Base-by-base conservation (phyloP, 35 echinoderm and acorn worm genomes). In the Amphiura filiformis region DNA sequence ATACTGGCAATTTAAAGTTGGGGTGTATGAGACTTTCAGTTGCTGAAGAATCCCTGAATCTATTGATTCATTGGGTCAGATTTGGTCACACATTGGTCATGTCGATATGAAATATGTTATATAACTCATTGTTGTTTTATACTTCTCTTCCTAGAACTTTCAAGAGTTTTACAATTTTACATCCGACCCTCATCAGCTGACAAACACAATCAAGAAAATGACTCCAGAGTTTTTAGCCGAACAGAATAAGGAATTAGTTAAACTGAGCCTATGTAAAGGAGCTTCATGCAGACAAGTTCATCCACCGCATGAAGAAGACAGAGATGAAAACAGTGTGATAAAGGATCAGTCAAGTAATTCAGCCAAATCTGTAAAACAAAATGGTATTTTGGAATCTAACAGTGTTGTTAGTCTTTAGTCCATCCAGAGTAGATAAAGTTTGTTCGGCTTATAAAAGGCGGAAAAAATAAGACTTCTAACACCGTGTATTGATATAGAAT, bases 131-230 rank as follows among this genome's bases (percentile, higher is more conserved):
- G n/a, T n/a, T n/a, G n/a, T n/a, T n/a, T n/a, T n/a, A n/a, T n/a
- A 28, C 81, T 77, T 82, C 38, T 14, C 78, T 80, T 37, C 38
- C 13, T 82, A 98, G 96, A 94, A 91, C 34, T 98, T 98, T 82
- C 89, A 94, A 39, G 96, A 98, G 82, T 94, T 89, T 49, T 98
- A 98, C 86, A 82, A 98, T 75, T 40, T 98, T 38, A 86, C 35
- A 0, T 86, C 77, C 36, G 96, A 98, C 76, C 92, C 89, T 0
- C 82, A 98, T 36, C 96, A 98, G 80, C 52, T 98, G 70, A 84
- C 83, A 20, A 98, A 98, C 79, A 92, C 82, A 35, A 84, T 86
- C 23, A 84, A 84, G 31, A 76, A 88, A 32, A 49, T 98, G 28
- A 30, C 80, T 28, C 92, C 86, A 36, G 77, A 65, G 9, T 38